phyloP scores from a whole-genome alignment of 2,888 invertebrate genomes.

The Campoplex nolae region DNA sequence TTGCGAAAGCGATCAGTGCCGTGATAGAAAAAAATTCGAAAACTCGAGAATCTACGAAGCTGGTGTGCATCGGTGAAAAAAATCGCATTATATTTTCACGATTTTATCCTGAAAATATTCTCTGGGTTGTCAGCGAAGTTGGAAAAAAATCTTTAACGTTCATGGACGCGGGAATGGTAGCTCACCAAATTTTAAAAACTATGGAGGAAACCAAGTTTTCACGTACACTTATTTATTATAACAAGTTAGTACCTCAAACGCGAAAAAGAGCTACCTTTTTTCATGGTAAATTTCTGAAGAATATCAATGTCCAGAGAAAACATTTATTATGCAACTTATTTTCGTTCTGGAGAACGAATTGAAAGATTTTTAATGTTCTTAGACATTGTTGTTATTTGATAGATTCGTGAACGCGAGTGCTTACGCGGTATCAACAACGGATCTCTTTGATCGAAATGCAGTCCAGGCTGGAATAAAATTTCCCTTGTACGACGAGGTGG shows the following conservation, averaged over 20 bases:
- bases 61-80: conserved; percentile 71
- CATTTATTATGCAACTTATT: not conserved
- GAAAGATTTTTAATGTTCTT: not conserved
- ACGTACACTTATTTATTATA: conserved; percentile 69
- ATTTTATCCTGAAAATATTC: conserved; percentile 65
- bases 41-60: conserved; percentile 55
- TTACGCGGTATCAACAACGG: conserved; percentile 58
- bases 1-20: conserved; percentile 62
- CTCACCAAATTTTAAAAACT: conserved; percentile 60
- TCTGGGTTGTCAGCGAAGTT: conserved; percentile 70
- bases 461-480: conserved; percentile 65
- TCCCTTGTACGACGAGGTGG: conserved; percentile 68
- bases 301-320: no score
- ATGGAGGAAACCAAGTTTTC: conserved; percentile 60
- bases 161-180: conserved; percentile 68
- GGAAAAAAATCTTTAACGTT: conserved; percentile 71
- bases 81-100: conserved; percentile 68
- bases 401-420: conserved; percentile 67
- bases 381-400: not conserved
- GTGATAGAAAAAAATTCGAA: conserved; percentile 49
- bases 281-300: no score
- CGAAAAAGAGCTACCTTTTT: not conserved
- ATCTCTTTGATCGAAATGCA: conserved; percentile 62
- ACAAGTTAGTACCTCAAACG: conserved; percentile 63
- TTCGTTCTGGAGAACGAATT: not conserved